Evolutionary conservation across 2,113 vertebrate species (phyloP).

Genomic region (Pelodiscus sinensis): DNA sequence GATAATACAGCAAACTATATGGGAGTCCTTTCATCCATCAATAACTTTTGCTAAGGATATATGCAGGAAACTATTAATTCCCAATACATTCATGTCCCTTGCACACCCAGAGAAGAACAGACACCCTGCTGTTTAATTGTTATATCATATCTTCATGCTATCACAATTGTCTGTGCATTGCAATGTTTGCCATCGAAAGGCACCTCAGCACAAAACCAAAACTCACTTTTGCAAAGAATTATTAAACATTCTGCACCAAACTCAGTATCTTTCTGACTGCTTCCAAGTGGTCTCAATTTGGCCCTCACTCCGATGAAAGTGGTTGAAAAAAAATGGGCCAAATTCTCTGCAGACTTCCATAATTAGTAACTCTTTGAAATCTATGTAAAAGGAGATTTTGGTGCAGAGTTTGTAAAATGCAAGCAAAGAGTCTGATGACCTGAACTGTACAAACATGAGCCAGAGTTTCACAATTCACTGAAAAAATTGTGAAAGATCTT

Average conservation of each 20-base stretch:
- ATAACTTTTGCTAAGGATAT: slow-evolving; percentile 4
- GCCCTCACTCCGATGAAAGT: not conserved
- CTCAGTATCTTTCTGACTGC: not conserved
- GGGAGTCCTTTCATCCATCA: not conserved
- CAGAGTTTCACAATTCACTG: slow-evolving; percentile 4
- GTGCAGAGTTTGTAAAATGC: not conserved
- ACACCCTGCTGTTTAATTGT: not conserved
- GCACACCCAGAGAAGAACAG: not conserved
- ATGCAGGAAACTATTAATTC: slow-evolving; percentile 20
- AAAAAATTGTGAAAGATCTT: slow-evolving; percentile 16
- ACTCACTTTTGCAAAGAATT: not conserved
- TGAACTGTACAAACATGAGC: slow-evolving; percentile 11
- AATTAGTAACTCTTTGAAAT: not conserved
- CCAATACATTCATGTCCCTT: not conserved
- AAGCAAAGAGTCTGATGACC: slow-evolving; percentile 28
- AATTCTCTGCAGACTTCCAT: slow-evolving; percentile 13
- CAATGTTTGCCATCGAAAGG: not conserved
- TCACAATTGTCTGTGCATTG: not conserved
- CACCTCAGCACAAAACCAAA: not conserved
- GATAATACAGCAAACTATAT: not conserved
- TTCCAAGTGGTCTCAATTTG: not conserved
- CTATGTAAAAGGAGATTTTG: not conserved
- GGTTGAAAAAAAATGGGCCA: not conserved
- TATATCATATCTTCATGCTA: not conserved
- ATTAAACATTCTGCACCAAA: not conserved